These are phyloP conservation scores for Microtus ochrogaster DNA, from an alignment of 2,113 vertebrate genomes.

Conservation along the genomic window DNA sequence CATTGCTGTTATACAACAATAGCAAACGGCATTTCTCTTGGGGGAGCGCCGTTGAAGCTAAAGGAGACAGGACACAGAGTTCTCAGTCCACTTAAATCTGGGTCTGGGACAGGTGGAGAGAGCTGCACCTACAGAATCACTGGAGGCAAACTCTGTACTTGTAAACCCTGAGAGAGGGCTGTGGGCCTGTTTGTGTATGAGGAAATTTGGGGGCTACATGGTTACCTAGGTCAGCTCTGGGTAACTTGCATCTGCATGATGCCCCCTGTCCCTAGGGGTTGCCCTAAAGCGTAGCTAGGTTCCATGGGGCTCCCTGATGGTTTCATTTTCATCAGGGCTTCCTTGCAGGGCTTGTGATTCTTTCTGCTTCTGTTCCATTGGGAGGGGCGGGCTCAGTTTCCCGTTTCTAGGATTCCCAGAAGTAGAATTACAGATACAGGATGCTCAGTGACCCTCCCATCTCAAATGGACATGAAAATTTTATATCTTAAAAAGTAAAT, in stretches of 20 bases:
- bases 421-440: not conserved
- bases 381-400: not conserved
- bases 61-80: not conserved
- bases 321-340: not conserved
- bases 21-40: not conserved
- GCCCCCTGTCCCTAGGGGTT: not conserved
- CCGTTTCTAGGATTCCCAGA: not conserved
- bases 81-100: not conserved
- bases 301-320: not conserved
- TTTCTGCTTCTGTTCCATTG: slow-evolving; percentile 9
- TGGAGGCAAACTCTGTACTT: not conserved
- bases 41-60: not conserved
- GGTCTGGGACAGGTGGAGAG: not conserved
- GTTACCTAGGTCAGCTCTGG: not conserved
- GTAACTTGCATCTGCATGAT: not conserved
- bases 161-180: not conserved
- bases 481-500: not conserved
- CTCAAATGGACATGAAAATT: slow-evolving; percentile 27
- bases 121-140: not conserved
- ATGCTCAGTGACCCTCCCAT: not conserved
- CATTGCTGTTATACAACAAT: not conserved
- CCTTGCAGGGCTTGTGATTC: not conserved
- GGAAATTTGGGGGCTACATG: not conserved
- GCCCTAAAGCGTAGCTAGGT: not conserved
- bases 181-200: not conserved